Base-by-base conservation (phyloP, 1,140 invertebrate genomes). In the Drosophila navojoa region DNA sequence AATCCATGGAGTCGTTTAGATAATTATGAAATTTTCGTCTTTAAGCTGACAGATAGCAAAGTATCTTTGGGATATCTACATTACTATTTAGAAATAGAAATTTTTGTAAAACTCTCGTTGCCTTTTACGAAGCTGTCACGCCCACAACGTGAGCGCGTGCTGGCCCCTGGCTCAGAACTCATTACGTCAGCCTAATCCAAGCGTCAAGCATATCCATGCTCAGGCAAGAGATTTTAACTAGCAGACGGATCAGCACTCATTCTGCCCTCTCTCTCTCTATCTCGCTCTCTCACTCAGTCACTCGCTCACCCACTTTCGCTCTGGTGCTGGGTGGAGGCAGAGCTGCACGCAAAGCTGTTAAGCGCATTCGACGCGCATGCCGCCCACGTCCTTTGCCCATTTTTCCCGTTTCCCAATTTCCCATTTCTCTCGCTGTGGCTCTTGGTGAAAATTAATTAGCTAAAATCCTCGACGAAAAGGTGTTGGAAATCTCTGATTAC, bases 401-500 rank as follows among this genome's bases (percentile, higher is more conserved):
- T 44, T 45, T 35, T 22, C 19, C 19, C 19, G 2, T 22, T 22
- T 22, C 29, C 42, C 42, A 15, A n/a, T 35, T 62, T 45, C 10
- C 7, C 42, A 4, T 19, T 11, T 40, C 19, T 29, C 15, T 32
- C 5, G 19, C 19, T 22, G 19, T 53, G 6, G 32, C 32, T 32
- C 32, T 35, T 32, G 19, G n/a, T 27, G 55, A 82, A 71, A 77
- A 82, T 89, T 79, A 87, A 87, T 86, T 87, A 79, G 71, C 73
- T 79, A 58, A 62, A 68, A 67, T 35, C 44, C 47, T 19, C 27
- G 27, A 59, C 29, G 49, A 64, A 81, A 89, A 87, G 84, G 84
- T 87, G 84, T 80, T 89, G 85, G 84, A 89, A 87, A 87, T 87
- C 84, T 87, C 84, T 75, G 76, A 87, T 87, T 87, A 82, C 82